Percentiles rank a stretch among this genome's conserved stretches.
These are phyloP conservation scores for Pterois miles DNA, from an alignment of 2,797 vertebrate genomes.

Conservation along the genomic window DNA sequence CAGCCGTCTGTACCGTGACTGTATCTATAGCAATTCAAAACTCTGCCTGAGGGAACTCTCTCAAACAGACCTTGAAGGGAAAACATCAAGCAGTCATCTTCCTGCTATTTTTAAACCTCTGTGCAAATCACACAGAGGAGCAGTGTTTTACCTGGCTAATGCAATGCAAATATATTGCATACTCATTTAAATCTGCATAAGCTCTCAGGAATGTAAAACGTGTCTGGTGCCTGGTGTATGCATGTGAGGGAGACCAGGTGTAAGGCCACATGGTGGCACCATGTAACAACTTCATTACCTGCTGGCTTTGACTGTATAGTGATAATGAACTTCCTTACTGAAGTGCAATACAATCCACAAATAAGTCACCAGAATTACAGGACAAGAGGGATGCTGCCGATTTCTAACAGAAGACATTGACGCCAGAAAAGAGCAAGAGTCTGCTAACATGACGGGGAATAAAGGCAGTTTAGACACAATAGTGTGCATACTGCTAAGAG, in stretches of 20 bases:
- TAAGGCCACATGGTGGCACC: slow-evolving; percentile 65
- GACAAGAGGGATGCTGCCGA: neutral
- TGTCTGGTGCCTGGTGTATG: neutral
- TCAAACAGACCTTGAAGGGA: neutral
- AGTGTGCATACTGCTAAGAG: neutral
- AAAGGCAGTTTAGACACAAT: accelerated
- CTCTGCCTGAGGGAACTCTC: neutral
- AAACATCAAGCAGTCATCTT: neutral
- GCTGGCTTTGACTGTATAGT: neutral
- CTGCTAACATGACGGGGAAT: neutral
- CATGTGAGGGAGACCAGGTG: neutral
- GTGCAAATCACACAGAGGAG: neutral
- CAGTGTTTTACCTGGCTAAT: neutral
- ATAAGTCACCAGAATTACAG: neutral
- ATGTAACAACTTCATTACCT: slow-evolving; percentile 17
- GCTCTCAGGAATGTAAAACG: neutral
- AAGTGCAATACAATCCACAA: neutral
- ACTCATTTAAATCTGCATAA: neutral
- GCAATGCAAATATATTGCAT: neutral
- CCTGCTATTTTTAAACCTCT: neutral
- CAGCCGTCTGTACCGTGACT: neutral
- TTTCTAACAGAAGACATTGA: neutral
- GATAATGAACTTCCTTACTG: neutral
- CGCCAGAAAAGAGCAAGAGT: neutral
- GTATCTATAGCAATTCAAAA: neutral